Conservation (phyloP, 2,113 vertebrate genomes). For the Arvicanthis niloticus region DNA sequence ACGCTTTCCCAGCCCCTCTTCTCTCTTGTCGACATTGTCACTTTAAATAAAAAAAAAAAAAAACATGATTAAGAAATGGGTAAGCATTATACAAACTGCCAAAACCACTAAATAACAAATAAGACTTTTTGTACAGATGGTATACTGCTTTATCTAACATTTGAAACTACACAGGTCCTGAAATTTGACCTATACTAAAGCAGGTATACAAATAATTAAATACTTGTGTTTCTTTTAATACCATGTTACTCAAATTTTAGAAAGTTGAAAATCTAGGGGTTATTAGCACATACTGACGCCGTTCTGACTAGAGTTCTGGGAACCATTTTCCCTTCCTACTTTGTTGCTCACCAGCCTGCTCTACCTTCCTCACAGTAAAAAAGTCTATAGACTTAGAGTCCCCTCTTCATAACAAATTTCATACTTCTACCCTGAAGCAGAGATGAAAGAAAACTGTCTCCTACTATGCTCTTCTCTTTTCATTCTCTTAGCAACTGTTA, state of each 20-base stretch:
- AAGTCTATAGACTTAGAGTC: not conserved
- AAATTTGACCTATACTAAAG: conserved; percentile 46
- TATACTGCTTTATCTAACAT: not conserved
- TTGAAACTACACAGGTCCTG: conserved; percentile 7
- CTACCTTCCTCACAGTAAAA: conserved; percentile 8
- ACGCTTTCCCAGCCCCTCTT: not conserved
- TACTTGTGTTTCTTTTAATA: not conserved
- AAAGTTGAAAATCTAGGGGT: conserved; percentile 25
- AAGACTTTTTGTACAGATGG: not conserved
- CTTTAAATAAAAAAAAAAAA: conserved; percentile 33
- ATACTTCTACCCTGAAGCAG: not conserved
- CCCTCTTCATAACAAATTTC: not conserved
- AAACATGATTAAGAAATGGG: not conserved
- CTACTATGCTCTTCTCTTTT: not conserved
- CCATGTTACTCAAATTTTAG: conserved; percentile 41
- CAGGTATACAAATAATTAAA: conserved; percentile 52
- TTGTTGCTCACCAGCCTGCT: not conserved
- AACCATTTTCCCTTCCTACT: not conserved
- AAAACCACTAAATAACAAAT: conserved; percentile 26
- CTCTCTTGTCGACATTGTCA: not conserved
- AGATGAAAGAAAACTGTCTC: not conserved
- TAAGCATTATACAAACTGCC: not conserved
- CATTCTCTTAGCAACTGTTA: conserved; percentile 8
- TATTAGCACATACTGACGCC: not conserved
- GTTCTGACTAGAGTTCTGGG: not conserved